Evolutionary conservation across 2,113 vertebrate genomes (phyloP), one percentile per base, ranked within the genome.

Genomic region (Carassius carassius): DNA sequence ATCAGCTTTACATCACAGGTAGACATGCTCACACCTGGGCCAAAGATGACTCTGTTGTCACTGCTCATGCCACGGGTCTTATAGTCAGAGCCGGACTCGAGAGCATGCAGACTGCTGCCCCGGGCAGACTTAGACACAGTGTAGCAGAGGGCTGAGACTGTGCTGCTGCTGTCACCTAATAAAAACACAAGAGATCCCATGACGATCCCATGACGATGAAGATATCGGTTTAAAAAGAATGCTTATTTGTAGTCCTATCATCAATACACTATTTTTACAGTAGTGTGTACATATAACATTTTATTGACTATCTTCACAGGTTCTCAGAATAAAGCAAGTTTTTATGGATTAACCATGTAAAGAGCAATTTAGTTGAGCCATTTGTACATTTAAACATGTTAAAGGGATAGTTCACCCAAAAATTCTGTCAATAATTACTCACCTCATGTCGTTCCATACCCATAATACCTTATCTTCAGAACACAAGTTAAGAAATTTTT

Each of bases 21-120:
- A 6, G 90, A 91, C 94, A 91, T 84, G 84, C 94, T 96, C 88
- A 98, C 91, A 0, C 97, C 97, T 0, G 97, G 96, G 0, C 96
- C 96, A 0, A 98, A 90, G 58, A 97, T 47, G 0, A 99, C 83
- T 1, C 97, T 96, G 91, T 92, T 98, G 44, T 97, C 96, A 0
- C 86, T 82, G 1, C 65, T 90, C 94, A 94, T 93, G 13, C 94
- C 96, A 23, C 98, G 95, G 65, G 96, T 97, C 90, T 97, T 98
- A 91, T 95, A 99, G 92, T 99, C 98, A 0, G 98, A 98, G 79
- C 98, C 97, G 0, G 97, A 98, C 88, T 98, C 96, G 82, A 99
- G 94, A 35, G 92, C 92, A 0, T 93, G 91, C 5, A 95, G 93
- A 89, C 97, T 96, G 93, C 97, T 99, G 84, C 98, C 98, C 91